Percentiles rank a stretch among this genome's conserved stretches.
Conservation (phyloP, 1,140 invertebrate species). For the Sesamia nonagrioides region DNA sequence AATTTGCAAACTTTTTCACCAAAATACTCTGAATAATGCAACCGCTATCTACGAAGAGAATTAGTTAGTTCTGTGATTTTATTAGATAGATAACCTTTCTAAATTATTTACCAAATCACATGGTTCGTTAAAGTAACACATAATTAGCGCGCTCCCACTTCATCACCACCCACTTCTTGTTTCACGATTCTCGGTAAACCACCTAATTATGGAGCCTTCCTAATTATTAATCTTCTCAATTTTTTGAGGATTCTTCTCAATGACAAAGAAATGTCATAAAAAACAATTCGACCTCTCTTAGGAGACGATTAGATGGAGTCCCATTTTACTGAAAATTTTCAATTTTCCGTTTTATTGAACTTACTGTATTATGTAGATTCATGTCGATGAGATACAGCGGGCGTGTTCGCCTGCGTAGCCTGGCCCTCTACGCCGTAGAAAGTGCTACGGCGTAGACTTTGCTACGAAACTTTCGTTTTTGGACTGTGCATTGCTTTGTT, state of each 20-base stretch:
- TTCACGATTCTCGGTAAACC: slow-evolving; percentile 1
- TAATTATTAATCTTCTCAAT: slow-evolving; percentile 15
- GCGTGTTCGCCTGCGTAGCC: slow-evolving; percentile 23
- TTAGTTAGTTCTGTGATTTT: neutral
- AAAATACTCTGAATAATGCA: neutral
- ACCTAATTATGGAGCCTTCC: neutral
- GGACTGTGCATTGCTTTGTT: neutral
- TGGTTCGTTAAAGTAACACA: slow-evolving; percentile 7
- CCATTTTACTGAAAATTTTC: neutral
- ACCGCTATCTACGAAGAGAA: neutral
- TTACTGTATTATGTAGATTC: slow-evolving; percentile 11
- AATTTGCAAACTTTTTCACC: neutral
- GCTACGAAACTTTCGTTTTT: slow-evolving; percentile 21
- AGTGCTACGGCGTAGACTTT: slow-evolving; percentile 4
- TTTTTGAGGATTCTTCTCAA: neutral
- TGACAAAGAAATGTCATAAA: neutral
- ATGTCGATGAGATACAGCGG: slow-evolving; percentile 6
- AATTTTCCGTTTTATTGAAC: slow-evolving; percentile 25
- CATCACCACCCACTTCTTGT: neutral
- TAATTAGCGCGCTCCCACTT: neutral
- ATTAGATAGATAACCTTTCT: neutral
- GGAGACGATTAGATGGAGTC: neutral
- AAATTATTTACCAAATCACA: neutral
- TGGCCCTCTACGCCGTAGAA: slow-evolving; percentile 37
- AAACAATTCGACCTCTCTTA: neutral